Evolutionary conservation across 1,140 invertebrate genomes (phyloP), one percentile per base, ranked within the genome.

Genomic region (Mamestra configurata): DNA sequence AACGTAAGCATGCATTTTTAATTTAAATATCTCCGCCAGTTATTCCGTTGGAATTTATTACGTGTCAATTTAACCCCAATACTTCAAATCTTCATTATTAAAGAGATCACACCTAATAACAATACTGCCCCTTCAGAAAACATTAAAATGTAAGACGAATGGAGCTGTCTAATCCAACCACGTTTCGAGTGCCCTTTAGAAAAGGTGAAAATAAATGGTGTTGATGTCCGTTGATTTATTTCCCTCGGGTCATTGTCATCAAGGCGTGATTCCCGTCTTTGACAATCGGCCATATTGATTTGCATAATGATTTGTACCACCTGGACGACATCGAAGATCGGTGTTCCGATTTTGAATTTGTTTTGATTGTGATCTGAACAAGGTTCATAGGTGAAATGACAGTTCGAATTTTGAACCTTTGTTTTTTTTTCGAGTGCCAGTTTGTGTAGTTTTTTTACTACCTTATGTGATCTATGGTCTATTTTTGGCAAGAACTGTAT

Each of bases 111-210:
- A 46, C 43, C 43, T 71, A 1, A 71, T 15, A 46, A 68, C 64
- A 68, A 61, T 73, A 55, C 22, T 31, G 31, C 20, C 57, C 72
- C 72, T 40, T 43, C 80, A 87, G 77, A 79, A 89, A 80, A 77
- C 83, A 88, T 90, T 89, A 84, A 86, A 88, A 87, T 87, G 40
- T 59, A 61, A 76, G 40, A 76, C 73, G 55, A 61, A 76, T 76
- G 22, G 85, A 89, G 80, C 80, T 80, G 87, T 83, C 89, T 91
- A 93, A 93, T 92, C 88, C 88, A 75, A 89, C 90, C 89, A 80
- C 88, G 86, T 81, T 68, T 92, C 80, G 85, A 92, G 89, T 90
- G 89, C 75, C 80, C 83, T 82, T 82, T 79, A 49, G 73, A 31
- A 55, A 73, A 43, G 8, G 31, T 43, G 86, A 90, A 89, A 85